Conservation (phyloP, 2,113 vertebrate species). For the Tragulus kanchil region DNA sequence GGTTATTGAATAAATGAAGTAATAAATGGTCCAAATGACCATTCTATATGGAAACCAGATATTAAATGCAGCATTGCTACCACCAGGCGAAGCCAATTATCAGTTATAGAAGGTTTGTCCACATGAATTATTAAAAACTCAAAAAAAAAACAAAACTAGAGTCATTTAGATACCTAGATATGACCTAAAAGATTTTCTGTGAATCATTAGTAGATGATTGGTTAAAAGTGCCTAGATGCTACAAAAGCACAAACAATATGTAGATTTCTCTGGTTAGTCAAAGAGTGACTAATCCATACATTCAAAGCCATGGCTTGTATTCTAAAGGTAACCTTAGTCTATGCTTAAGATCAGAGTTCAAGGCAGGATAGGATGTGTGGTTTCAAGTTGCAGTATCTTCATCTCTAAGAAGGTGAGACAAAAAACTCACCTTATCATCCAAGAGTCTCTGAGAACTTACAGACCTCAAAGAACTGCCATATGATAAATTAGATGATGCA, state of each 20-base stretch:
- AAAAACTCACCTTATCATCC: background rate
- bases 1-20: background rate
- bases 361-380: background rate
- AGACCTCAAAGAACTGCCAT: background rate
- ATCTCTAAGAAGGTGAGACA: background rate
- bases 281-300: constrained; percentile 19
- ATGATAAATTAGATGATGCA: background rate
- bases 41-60: background rate
- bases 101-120: background rate
- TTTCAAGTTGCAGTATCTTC: background rate
- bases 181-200: background rate
- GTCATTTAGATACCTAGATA: background rate
- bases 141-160: too few species aligned
- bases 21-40: background rate
- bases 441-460: background rate
- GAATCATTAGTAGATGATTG: background rate
- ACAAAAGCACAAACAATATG: background rate
- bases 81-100: background rate
- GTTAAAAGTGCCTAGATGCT: background rate
- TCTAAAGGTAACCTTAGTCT: background rate
- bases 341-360: background rate
- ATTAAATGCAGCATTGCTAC: background rate
- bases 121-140: background rate
- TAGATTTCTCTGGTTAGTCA: background rate
- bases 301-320: background rate